Conservation (phyloP, 2,113 vertebrate genomes). For the Cyprinodon tularosa region DNA sequence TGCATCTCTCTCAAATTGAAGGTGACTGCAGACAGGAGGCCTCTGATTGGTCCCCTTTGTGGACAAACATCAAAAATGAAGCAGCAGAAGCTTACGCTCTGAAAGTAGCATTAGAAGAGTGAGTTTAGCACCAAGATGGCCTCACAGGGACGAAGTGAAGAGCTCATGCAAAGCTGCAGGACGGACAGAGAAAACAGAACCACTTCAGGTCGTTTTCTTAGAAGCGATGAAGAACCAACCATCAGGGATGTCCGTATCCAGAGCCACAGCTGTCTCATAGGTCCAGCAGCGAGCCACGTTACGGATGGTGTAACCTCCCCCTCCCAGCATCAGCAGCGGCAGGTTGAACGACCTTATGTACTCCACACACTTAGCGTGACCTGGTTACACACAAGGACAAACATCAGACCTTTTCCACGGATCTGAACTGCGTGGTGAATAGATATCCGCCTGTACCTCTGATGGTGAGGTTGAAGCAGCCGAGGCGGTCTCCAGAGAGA, state of each 20-base stretch:
- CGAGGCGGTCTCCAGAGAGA: slow-evolving; percentile 91
- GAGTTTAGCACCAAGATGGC: neutral
- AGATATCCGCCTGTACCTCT: slow-evolving; percentile 81
- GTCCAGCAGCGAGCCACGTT: slow-evolving; percentile 97
- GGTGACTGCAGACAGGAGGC: too few relatives aligned
- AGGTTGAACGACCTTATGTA: slow-evolving; percentile 96
- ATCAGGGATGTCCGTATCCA: slow-evolving; percentile 94
- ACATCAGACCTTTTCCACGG: neutral
- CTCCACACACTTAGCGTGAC: slow-evolving; percentile 95
- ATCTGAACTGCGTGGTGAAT: neutral
- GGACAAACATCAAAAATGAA: too few relatives aligned
- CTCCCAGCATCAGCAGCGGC: slow-evolving; percentile 94
- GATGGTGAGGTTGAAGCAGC: slow-evolving; percentile 96
- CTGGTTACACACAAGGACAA: slow-evolving; percentile 63
- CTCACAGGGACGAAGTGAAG: neutral
- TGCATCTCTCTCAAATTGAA: too few relatives aligned
- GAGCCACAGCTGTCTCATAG: slow-evolving; percentile 91
- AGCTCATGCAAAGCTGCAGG: too few relatives aligned
- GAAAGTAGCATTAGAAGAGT: neutral
- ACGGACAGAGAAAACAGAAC: neutral
- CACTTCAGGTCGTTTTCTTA: neutral
- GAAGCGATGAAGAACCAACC: slow-evolving; percentile 46
- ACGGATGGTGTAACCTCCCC: slow-evolving; percentile 94
- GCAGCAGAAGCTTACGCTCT: neutral
- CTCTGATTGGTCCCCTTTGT: too few relatives aligned